Evolutionary conservation across 1,140 invertebrate species (phyloP), one percentile per base, ranked within the genome.

Genomic region (Drosophila virilis): DNA sequence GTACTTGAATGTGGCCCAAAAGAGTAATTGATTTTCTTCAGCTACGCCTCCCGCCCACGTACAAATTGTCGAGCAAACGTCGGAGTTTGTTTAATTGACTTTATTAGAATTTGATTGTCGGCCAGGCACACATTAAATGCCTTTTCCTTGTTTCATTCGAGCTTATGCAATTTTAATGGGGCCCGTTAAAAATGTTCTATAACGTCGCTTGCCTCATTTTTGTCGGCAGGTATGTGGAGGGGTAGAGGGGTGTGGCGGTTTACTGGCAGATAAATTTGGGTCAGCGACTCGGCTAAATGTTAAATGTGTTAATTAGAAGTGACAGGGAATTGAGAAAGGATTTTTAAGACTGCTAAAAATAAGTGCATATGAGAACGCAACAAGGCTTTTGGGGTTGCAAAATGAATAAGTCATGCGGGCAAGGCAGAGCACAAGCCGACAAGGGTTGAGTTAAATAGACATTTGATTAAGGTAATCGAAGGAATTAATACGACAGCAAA

Each of bases 81-180:
- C 43, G 62, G 64, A 74, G 60, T 22, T 22, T 86, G 58, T 77
- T 83, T 86, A 86, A 86, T 86, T 88, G 51, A 77, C 61, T 84
- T 84, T 62, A 74, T 80, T 73, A 69, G 68, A 68, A 79, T 77
- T 79, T 77, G 67, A 84, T 85, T 80, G 84, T 67, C 76, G 67
- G 67, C 37, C 28, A 51, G 66, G 37, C 51, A 61, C 57, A 88
- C 62, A 77, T 70, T 76, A 73, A 86, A 82, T 86, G 83, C 76
- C 67, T 69, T 88, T 86, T 58, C 64, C 82, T 66, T 88, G 82
- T 86, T 88, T 74, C 83, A 78, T 69, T 77, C 69, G 7, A 58
- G 60, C 72, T 79, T 79, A 76, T 86, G 76, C 68, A 86, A 83
- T 71, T 77, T 88, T 83, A 88, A 86, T 88, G 61, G 38, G n/a